Base-by-base conservation (phyloP, 2,888 invertebrate genomes). In the Tetramorium bicarinatum region DNA sequence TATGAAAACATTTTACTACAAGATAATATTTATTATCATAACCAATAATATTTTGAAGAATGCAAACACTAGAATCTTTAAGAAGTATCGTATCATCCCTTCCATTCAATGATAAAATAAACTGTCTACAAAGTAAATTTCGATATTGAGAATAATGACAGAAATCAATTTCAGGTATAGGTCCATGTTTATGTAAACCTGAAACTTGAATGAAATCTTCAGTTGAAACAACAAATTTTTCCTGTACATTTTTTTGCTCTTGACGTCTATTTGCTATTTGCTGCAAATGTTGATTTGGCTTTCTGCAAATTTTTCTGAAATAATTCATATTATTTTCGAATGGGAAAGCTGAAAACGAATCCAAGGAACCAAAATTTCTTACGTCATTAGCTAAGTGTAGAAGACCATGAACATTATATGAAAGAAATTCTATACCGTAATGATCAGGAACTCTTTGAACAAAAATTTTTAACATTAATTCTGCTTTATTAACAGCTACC, bases 401-500 rank as follows among this genome's bases (percentile, higher is more conserved):
- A 15, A 67, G 67, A 6, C 47, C 47, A 67, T 67, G 47, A 21
- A 67, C 18, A 29, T 67, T 67, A 29, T 67, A 67, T 7, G 49
- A 67, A 67, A 67, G 25, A 47, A 69, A 69, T 69, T 69, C n/a
- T n/a, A 69, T 8, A n/a, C 52, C 69, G 38, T 69, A 69, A n/a
- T 52, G n/a, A 8, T 69, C 34, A n/a, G n/a, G 11, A 69, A 8
- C 52, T 69, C 69, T 69, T 52, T 69, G 6, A 69, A 69, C 52
- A 52, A 52, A 69, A 34, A 69, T 69, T 69, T 69, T 69, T n/a
- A 52, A 69, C 69, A 69, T 69, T n/a, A n/a, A n/a, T 69, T 69
- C 52, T 18, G 69, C 52, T n/a, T 69, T 69, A 25, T 66, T 8
- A 25, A 66, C 25, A 13, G 13, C 3, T 44, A 3, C 8, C 47